Evolutionary conservation across 2,888 invertebrate species (phyloP), one percentile per base, ranked within the genome.

Genomic region (Gandaritis pyraliata): DNA sequence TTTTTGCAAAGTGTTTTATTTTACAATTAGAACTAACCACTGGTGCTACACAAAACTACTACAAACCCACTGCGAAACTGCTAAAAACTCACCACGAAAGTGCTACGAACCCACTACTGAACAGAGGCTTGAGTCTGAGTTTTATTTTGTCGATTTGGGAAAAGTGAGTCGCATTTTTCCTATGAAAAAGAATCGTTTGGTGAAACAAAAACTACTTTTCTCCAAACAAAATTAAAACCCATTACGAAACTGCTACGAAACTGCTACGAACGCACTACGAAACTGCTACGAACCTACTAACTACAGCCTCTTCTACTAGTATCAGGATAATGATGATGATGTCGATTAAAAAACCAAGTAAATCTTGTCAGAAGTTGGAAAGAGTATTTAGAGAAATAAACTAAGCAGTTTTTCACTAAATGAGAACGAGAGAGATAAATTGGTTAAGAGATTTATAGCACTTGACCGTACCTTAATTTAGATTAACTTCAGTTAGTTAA

Each of bases 61-160:
- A n/a, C n/a, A 4, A n/a, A 33, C 10, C 33, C 30, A 30, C 43
- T 52, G 15, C 52, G 15, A 23, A 16, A 29, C 15, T 43, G 33
- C 52, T 43, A 30, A 30, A 15, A 12, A 30, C 43, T 7, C 15
- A 15, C 29, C 15, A 47, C 36, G 12, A 2, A 30, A 18, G 5
- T 15, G 10, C 54, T 55, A 55, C 47, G 36, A n/a, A 12, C 2
- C 8, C n/a, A 33, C 53, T 53, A 53, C 45, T 16, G 15, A 33
- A 10, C 30, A 6, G 30, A 2, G 1, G 6, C 30, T 6, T 29
- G 29, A n/a, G n/a, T n/a, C 29, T 4, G 12, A 33, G 30, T 13
- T 30, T 13, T n/a, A 48, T 4, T 29, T 12, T 2, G 36, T n/a
- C n/a, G n/a, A n/a, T n/a, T n/a, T n/a, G n/a, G n/a, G n/a, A n/a